Base-by-base conservation (phyloP, 1,140 invertebrate species). In the Ephestia elutella region DNA sequence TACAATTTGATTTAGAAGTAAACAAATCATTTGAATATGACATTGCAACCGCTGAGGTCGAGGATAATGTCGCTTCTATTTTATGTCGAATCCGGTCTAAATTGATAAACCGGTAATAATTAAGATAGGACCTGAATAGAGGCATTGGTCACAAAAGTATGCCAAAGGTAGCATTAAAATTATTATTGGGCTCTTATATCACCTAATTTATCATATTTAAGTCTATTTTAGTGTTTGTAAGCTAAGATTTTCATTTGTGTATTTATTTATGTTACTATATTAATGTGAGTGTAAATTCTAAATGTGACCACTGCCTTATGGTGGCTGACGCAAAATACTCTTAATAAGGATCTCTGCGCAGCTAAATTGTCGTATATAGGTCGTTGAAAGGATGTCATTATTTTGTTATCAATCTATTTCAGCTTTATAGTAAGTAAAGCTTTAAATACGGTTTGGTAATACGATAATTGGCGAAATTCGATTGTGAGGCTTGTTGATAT, bases 141-240 rank as follows among this genome's bases (percentile, higher is more conserved):
- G 54, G 62, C 60, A 70, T 80, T 73, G 74, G 78, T 80, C 75
- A 80, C 76, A 79, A 79, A 71, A 68, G 61, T 73, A 76, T 73
- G 75, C 80, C 78, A 82, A 82, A 82, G 78, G 68, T 80, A 80
- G 70, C 57, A 65, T 76, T 70, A 66, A 70, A 58, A 66, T 63
- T 56, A 62, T 60, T 64, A 49, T 56, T 48, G 48, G 62, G 56
- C 56, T 55, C n/a, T 58, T 20, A 53, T 25, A 20, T 25, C 20
- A 53, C 49, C 18, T 35, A 58, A 58, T 49, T 49, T 50, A 48
- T 49, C 44, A 2, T 19, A 53, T 21, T 49, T 30, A 57, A 44
- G 54, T 44, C 44, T 57, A 57, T 18, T 18, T 25, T 49, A 57
- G 2, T 13, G 25, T 32, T 49, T 49, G 13, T 54, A 50, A 50